phyloP scores from a whole-genome alignment of 1,140 invertebrate species.

The Philotrypesis tridentata region DNA sequence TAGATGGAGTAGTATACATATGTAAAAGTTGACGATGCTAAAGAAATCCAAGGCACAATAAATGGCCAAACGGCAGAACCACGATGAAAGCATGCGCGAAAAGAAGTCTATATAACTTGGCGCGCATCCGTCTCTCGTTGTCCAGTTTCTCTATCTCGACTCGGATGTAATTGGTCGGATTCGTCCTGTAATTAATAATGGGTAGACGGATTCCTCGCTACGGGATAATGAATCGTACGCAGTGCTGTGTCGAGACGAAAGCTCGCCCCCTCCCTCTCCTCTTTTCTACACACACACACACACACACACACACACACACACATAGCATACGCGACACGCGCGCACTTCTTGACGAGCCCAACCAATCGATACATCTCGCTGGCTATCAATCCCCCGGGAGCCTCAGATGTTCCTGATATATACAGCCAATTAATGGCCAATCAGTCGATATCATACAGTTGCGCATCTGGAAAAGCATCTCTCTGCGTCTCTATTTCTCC shows the following conservation, averaged over 20 bases:
- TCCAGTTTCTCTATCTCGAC: neutral
- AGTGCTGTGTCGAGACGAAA: slow-evolving; percentile 5
- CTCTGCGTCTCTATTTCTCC: neutral
- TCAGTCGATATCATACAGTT: slow-evolving; percentile 28
- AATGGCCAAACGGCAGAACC: no score
- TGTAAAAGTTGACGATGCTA: no score
- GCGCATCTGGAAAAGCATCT: neutral
- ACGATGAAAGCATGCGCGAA: neutral
- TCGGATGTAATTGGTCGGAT: neutral
- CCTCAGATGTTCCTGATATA: neutral
- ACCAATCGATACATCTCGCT: neutral
- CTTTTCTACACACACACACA: no score
- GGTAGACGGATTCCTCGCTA: neutral
- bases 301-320: neutral
- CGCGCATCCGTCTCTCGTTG: neutral
- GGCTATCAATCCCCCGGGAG: neutral
- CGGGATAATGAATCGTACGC: slow-evolving; percentile 33
- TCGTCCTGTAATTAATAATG: slow-evolving; percentile 31
- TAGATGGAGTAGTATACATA: no score
- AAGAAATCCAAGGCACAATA: no score
- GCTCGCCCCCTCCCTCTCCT: no score
- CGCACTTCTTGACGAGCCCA: neutral
- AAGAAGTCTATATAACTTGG: neutral
- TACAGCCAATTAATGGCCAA: slow-evolving; percentile 39
- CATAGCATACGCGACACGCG: neutral